These are phyloP conservation scores for Zenarchopterus dispar DNA, from an alignment of 2,797 vertebrate genomes.

Conservation along the genomic window DNA sequence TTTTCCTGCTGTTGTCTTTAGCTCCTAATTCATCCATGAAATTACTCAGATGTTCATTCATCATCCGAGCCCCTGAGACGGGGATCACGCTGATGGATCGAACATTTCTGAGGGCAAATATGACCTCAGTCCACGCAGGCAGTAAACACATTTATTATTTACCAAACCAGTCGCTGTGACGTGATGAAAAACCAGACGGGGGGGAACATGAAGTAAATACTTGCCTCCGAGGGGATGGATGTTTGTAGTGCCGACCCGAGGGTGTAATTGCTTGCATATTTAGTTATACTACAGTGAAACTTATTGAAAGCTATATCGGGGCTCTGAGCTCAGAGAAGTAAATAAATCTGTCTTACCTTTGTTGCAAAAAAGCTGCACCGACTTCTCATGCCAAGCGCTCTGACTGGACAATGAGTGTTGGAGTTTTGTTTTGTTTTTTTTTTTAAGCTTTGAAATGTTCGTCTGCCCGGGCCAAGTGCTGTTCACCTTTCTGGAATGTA, in stretches of 20 bases:
- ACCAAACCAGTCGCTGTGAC: conserved; percentile 56
- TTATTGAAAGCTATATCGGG: conserved; percentile 69
- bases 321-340: conserved; percentile 74
- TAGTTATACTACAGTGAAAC: conserved; percentile 67
- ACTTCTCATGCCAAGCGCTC: conserved; percentile 71
- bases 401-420: conserved; percentile 71
- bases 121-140: conserved; percentile 63
- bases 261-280: conserved; percentile 81
- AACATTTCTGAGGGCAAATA: conserved; percentile 66
- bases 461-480: conserved; percentile 62
- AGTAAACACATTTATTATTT: conserved; percentile 78
- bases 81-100: conserved; percentile 72
- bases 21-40: conserved; percentile 81
- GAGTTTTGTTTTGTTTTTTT: conserved; percentile 39
- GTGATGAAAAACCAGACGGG: conserved; percentile 61
- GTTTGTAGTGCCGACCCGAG: conserved; percentile 67
- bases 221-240: conserved; percentile 37
- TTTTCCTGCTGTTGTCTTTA: conserved; percentile 76
- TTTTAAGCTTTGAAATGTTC: conserved; percentile 77
- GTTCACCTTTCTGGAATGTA: conserved; percentile 85
- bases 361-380: conserved; percentile 66
- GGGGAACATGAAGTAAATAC: conserved; percentile 53
- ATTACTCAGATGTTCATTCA: conserved; percentile 80
- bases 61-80: conserved; percentile 66
- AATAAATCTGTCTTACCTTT: conserved; percentile 76